Evolutionary conservation across 2,888 invertebrate genomes (phyloP).

Genomic region (Limulus polyphemus): DNA sequence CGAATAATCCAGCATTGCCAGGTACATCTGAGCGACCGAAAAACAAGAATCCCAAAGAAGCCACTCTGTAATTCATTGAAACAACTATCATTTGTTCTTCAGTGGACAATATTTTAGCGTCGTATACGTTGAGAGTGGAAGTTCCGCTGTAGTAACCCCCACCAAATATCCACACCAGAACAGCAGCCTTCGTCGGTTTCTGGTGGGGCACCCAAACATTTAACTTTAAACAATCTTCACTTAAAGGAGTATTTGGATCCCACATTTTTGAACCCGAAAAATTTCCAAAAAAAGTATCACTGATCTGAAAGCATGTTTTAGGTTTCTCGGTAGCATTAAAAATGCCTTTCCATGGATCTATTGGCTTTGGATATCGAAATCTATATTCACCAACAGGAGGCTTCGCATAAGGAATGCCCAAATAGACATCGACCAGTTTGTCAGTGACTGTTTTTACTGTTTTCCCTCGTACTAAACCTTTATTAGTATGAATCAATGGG

Average conservation of each 20-base stretch:
- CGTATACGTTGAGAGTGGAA: constrained; percentile 85
- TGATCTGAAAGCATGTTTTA: constrained; percentile 78
- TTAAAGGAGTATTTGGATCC: constrained; percentile 84
- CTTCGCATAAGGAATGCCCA: constrained; percentile 66
- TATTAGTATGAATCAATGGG: constrained; percentile 51
- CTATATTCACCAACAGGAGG: constrained; percentile 60
- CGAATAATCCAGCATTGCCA: constrained; percentile 90
- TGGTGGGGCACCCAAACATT: constrained; percentile 79
- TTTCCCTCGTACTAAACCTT: constrained; percentile 56
- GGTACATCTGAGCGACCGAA: constrained; percentile 71
- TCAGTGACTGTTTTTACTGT: constrained; percentile 61
- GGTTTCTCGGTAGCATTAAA: constrained; percentile 69
- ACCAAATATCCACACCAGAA: constrained; percentile 77
- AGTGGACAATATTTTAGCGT: constrained; percentile 72
- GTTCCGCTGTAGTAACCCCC: constrained; percentile 86
- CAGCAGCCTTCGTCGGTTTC: constrained; percentile 48
- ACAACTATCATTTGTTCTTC: constrained; percentile 82
- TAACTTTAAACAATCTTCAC: constrained; percentile 89
- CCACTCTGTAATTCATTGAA: constrained; percentile 88
- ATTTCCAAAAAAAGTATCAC: constrained; percentile 78
- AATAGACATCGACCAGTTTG: constrained; percentile 64
- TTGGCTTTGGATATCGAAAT: constrained; percentile 73
- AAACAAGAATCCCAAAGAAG: constrained; percentile 79
- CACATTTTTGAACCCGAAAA: constrained; percentile 62
- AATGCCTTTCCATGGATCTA: constrained; percentile 60